These are phyloP conservation scores for Cerceris ruficornis DNA, from an alignment of 2,888 invertebrate species.

Conservation along the genomic window DNA sequence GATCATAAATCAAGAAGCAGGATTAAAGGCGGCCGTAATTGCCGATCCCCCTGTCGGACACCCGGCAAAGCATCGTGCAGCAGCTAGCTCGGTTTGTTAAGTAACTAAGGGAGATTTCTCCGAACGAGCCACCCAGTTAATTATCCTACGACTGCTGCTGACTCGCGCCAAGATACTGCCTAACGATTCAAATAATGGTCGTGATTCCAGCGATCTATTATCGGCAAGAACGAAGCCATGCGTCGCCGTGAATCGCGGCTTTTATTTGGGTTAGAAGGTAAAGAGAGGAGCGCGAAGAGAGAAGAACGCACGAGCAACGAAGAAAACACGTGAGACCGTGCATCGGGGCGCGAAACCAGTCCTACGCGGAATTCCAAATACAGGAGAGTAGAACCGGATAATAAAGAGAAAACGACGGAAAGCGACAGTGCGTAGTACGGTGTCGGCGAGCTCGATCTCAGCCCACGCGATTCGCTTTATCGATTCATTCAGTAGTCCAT, in stretches of 20 bases:
- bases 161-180: slow-evolving; percentile 11
- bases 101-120: slow-evolving; percentile 22
- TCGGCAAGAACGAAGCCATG: slow-evolving; percentile 16
- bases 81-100: slow-evolving; percentile 12
- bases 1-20: slow-evolving; percentile 48
- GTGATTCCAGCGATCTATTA: slow-evolving; percentile 33
- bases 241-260: slow-evolving; percentile 29
- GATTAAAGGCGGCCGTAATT: slow-evolving; percentile 48
- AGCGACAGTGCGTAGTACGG: slow-evolving; percentile 58
- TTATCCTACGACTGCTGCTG: slow-evolving; percentile 38
- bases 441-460: slow-evolving; percentile 62
- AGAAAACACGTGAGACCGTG: not conserved
- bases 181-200: slow-evolving; percentile 33
- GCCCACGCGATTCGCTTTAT: slow-evolving; percentile 68
- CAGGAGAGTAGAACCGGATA: slow-evolving; percentile 41
- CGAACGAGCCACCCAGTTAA: slow-evolving; percentile 32
- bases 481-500: slow-evolving; percentile 64
- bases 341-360: slow-evolving; percentile 39
- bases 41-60: slow-evolving; percentile 14
- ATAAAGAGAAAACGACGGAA: slow-evolving; percentile 57
- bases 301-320: not conserved
- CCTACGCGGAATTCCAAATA: slow-evolving; percentile 56
- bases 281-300: not conserved
- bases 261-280: slow-evolving; percentile 46
- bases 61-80: slow-evolving; percentile 6